Conservation (phyloP, 2,888 invertebrate genomes). For the Lithophane semibrunnea region DNA sequence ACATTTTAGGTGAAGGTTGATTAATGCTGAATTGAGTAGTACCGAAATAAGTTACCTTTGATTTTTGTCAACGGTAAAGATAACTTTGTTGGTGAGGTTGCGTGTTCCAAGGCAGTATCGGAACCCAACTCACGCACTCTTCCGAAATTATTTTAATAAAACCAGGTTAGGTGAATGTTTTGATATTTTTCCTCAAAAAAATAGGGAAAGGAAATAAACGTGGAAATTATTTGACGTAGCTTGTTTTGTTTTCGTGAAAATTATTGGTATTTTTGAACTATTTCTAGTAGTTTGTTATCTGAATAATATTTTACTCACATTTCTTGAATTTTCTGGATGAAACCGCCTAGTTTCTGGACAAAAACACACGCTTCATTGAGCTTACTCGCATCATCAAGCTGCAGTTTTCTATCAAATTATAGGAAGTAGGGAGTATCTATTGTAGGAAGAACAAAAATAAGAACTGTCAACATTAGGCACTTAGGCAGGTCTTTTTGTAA, state of each 20-base stretch:
- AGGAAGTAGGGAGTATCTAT: too few relatives aligned
- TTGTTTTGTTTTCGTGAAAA: constrained; percentile 45
- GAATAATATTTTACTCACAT: background rate
- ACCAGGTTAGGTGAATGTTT: constrained; percentile 86
- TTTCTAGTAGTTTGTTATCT: constrained; percentile 26
- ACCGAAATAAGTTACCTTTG: constrained; percentile 57
- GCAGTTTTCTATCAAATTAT: background rate
- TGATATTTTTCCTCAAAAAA: constrained; percentile 76
- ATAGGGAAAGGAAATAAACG: constrained; percentile 68
- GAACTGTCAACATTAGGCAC: too few relatives aligned
- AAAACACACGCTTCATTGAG: background rate
- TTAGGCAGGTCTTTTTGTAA: too few relatives aligned
- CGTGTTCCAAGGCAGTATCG: constrained; percentile 84
- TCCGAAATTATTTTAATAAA: constrained; percentile 89
- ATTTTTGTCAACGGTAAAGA: constrained; percentile 65
- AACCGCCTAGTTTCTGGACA: background rate
- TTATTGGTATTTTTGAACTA: constrained; percentile 18
- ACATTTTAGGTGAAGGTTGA: constrained; percentile 30
- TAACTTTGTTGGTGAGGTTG: constrained; percentile 76
- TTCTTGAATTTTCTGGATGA: background rate
- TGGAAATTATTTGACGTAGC: constrained; percentile 57
- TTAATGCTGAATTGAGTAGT: constrained; percentile 60
- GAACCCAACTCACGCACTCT: constrained; percentile 86
- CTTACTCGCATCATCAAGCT: background rate
- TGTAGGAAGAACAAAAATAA: too few relatives aligned